Conservation (phyloP, 2,113 vertebrate genomes). For the Rallus limicola region DNA sequence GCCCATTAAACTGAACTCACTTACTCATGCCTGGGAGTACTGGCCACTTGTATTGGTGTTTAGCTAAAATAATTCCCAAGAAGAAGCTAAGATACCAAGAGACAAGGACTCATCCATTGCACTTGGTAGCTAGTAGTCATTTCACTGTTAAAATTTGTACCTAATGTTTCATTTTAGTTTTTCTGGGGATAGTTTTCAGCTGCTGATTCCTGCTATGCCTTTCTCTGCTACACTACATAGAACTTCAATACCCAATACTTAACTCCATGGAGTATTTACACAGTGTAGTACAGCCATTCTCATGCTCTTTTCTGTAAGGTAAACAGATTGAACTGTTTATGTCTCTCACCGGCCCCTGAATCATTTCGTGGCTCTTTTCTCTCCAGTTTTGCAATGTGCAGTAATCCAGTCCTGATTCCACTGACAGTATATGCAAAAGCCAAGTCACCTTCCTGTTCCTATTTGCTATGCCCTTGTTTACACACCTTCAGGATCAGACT, state of each 20-base stretch:
- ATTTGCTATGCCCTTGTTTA: not conserved
- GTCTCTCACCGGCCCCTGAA: conserved; percentile 8
- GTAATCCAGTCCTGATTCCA: not conserved
- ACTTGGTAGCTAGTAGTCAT: not conserved
- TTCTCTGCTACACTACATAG: not conserved
- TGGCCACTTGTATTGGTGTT: not conserved
- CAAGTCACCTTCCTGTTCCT: not conserved
- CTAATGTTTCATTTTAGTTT: not conserved
- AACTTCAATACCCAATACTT: not conserved
- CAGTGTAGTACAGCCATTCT: not conserved
- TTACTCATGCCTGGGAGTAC: not conserved
- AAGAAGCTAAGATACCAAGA: not conserved
- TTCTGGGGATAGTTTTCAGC: not conserved
- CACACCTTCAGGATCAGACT: not conserved
- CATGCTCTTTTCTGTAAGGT: not conserved
- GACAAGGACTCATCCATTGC: not conserved
- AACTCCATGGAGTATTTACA: conserved; percentile 9
- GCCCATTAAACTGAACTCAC: not conserved
- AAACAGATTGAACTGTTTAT: conserved; percentile 47
- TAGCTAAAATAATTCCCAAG: not conserved
- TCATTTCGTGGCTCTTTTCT: conserved; percentile 21
- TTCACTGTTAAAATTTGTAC: not conserved
- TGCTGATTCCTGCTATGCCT: not conserved
- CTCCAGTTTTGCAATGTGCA: not conserved
- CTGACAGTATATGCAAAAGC: not conserved